A percentile compares a stretch with the other conserved stretches of the same genome.
These are phyloP conservation scores for Netelia virgata DNA, from an alignment of 2,888 invertebrate genomes.

Conservation along the genomic window DNA sequence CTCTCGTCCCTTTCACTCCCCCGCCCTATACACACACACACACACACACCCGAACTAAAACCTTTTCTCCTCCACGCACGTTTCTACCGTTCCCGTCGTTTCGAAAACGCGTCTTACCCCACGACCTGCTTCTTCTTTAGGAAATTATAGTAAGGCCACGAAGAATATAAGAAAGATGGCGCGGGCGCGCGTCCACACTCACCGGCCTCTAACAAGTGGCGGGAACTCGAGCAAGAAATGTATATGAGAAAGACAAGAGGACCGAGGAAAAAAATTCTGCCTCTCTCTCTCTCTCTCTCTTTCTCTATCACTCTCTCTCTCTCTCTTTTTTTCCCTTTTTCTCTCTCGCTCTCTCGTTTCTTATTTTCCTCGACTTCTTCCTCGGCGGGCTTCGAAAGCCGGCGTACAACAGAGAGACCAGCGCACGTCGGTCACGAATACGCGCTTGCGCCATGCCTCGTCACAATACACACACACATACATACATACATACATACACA, in stretches of 20 bases:
- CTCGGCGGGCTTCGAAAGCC: conserved; percentile 17
- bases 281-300: background rate
- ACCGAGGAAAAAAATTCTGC: conserved; percentile 23
- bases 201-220: no score
- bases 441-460: conserved; percentile 35
- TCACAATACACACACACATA: conserved; percentile 10
- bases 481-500: background rate
- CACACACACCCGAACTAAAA: no score
- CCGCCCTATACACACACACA: conserved; percentile 31
- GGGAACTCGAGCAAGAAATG: conserved; percentile 19
- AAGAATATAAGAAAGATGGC: background rate
- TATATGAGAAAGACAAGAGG: conserved; percentile 19
- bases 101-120: background rate
- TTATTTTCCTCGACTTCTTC: background rate
- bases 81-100: conserved; percentile 17
- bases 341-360: conserved; percentile 17
- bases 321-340: conserved; percentile 21
- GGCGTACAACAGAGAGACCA: conserved; percentile 42
- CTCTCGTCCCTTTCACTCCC: conserved; percentile 60
- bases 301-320: no score
- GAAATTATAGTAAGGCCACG: background rate
- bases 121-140: background rate
- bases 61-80: conserved; percentile 53
- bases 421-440: conserved; percentile 58
- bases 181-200: background rate